Conservation (phyloP, 2,113 vertebrate species). For the Porphyrio hochstetteri region DNA sequence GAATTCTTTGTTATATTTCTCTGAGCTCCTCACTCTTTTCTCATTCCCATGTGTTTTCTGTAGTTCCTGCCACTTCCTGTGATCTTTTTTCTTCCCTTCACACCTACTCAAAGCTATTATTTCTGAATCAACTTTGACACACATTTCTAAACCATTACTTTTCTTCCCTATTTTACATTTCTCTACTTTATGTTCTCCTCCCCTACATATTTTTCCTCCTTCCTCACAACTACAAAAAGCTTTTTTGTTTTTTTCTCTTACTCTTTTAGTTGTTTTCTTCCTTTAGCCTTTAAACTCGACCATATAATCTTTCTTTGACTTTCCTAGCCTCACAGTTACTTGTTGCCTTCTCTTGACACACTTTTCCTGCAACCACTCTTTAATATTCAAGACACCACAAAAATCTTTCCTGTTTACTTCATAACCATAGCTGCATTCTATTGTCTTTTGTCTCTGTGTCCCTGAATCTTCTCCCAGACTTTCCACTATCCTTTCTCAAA, state of each 20-base stretch:
- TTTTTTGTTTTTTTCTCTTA: not conserved
- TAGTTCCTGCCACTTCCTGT: conserved; percentile 23
- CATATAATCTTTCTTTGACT: not conserved
- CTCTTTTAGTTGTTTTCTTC: not conserved
- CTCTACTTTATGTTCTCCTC: not conserved
- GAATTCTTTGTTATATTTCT: not conserved
- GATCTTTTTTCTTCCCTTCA: conserved; percentile 28
- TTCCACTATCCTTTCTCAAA: not conserved
- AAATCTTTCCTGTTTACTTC: not conserved
- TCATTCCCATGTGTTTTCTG: not conserved
- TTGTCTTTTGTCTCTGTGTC: not conserved
- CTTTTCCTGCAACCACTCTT: not conserved
- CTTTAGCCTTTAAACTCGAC: not conserved
- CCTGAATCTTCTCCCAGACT: not conserved
- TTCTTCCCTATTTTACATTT: not conserved
- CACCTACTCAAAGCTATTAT: conserved; percentile 52
- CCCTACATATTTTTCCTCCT: not conserved
- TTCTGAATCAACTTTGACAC: conserved; percentile 38
- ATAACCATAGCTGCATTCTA: not conserved
- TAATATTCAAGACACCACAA: not conserved
- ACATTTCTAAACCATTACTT: conserved; percentile 26
- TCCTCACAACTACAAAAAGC: not conserved
- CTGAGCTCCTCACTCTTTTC: not conserved
- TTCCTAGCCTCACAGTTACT: not conserved
- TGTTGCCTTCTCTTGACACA: not conserved